Evolutionary conservation across 2,113 vertebrate species (phyloP), one percentile per base, ranked within the genome.

Genomic region (Sylvilagus bachmani): DNA sequence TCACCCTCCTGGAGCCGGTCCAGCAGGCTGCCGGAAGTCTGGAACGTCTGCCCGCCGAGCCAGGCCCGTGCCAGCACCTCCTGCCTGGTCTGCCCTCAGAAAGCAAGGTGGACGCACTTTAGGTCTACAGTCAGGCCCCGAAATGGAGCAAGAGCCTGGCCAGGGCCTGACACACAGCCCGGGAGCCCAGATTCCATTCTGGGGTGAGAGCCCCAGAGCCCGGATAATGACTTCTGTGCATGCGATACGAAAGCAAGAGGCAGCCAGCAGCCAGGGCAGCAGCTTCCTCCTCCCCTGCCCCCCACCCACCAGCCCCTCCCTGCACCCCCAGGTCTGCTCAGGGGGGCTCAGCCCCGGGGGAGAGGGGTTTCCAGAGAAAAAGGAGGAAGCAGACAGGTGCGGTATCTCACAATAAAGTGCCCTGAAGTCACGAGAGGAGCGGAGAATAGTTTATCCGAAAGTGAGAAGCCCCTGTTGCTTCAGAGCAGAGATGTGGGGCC

Each of bases 1-100:
- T 97, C 97, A 97, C 80, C 86, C 33, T 4, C 85, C 93, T 91
- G 29, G 75, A 88, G 62, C 31, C n/a, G 71, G 71, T n/a, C 80
- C 61, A 17, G 71, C 62, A 80, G 91, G 81, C 85, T 29, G 44
- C 82, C 33, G 9, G 85, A 79, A 89, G 85, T 19, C 49, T 10
- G 11, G 55, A 84, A 55, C 10, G 6, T n/a, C 64, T 80, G 44
- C 71, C 55, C 5, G 7, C 49, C 19, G 7, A 49, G 2, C 81
- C 79, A 13, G 24, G 55, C 11, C 0, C 4, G 25, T 6, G 81
- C 77, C 44, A 10, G 64, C 85, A 22, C 55, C 33, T 85, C 88
- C 81, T 73, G 81, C 55, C 38, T 53, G 27, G 31, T 83, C 38
- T 58, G 24, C 25, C 38, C 31, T 14, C 86, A 36, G 44, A 90